Evolutionary conservation across 2,888 invertebrate species (phyloP).

Genomic region (Syrista parreyssii): DNA sequence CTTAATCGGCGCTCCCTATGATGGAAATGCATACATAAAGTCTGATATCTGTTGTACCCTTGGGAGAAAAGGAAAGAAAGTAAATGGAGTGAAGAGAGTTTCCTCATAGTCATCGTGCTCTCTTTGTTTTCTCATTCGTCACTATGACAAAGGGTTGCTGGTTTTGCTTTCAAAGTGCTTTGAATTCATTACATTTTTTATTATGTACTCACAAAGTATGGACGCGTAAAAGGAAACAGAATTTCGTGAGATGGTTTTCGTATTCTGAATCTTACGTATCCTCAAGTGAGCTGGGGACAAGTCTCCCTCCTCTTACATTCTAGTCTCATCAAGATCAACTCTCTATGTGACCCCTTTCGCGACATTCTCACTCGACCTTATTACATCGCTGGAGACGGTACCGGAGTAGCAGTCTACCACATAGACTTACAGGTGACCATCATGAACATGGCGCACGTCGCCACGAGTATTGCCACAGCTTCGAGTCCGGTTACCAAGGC

Average conservation of each 20-base stretch:
- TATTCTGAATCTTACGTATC: not conserved
- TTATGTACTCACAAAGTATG: not conserved
- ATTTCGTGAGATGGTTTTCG: not conserved
- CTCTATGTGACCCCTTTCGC: not conserved
- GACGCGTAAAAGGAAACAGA: not conserved
- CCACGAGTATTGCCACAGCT: constrained; percentile 2
- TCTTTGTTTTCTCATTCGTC: not conserved
- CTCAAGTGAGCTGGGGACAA: not conserved
- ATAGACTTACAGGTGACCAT: constrained; percentile 1
- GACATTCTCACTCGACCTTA: constrained; percentile 33
- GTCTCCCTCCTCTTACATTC: not conserved
- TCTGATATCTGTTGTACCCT: constrained; percentile 36
- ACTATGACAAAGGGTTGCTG: not conserved
- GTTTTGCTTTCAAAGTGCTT: not conserved
- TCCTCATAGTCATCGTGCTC: not conserved
- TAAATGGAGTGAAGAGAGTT: not conserved
- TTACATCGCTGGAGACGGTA: constrained; percentile 30
- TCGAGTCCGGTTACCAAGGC: not conserved
- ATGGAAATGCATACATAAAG: constrained; percentile 51
- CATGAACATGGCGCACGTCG: not conserved
- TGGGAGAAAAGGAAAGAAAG: not conserved
- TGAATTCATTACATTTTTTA: not conserved
- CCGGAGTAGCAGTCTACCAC: not conserved
- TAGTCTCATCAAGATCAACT: not conserved
- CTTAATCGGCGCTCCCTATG: constrained; percentile 56